phyloP scores from a whole-genome alignment of 2,888 invertebrate genomes.

The Hofmannophila pseudospretella region DNA sequence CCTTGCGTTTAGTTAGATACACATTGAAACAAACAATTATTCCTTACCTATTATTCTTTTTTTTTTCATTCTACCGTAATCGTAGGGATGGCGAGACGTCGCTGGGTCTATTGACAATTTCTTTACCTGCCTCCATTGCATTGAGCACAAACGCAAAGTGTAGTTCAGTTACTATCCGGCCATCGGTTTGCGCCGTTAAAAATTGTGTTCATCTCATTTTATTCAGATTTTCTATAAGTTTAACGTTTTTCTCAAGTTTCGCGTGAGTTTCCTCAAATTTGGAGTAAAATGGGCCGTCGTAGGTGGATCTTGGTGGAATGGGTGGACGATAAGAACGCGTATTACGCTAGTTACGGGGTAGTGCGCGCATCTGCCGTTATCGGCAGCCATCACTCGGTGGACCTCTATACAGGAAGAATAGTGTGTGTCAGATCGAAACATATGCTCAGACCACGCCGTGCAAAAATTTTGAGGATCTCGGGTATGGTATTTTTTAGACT shows the following conservation, averaged over 20 bases:
- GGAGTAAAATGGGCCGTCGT: conserved; percentile 31
- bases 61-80: too few species aligned
- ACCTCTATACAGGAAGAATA: conserved; percentile 36
- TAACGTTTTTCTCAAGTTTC: too few species aligned
- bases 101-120: conserved; percentile 17
- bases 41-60: too few species aligned
- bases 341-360: conserved; percentile 43
- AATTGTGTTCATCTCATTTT: neutral
- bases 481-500: too few species aligned
- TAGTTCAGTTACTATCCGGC: neutral
- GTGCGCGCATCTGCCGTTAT: conserved; percentile 33
- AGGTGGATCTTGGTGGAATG: conserved; percentile 56
- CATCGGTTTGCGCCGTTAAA: neutral
- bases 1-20: too few species aligned
- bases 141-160: neutral
- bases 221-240: neutral
- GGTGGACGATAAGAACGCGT: conserved; percentile 40
- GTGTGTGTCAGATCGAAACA: conserved; percentile 29
- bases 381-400: conserved; percentile 25
- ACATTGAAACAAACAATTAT: too few species aligned
- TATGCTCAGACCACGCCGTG: conserved; percentile 30
- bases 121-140: conserved; percentile 24
- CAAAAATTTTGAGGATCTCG: conserved; percentile 43
- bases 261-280: too few species aligned
- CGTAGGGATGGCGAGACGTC: neutral